These are phyloP conservation scores for Drosophila sturtevanti DNA, from an alignment of 1,140 invertebrate genomes.

Conservation along the genomic window DNA sequence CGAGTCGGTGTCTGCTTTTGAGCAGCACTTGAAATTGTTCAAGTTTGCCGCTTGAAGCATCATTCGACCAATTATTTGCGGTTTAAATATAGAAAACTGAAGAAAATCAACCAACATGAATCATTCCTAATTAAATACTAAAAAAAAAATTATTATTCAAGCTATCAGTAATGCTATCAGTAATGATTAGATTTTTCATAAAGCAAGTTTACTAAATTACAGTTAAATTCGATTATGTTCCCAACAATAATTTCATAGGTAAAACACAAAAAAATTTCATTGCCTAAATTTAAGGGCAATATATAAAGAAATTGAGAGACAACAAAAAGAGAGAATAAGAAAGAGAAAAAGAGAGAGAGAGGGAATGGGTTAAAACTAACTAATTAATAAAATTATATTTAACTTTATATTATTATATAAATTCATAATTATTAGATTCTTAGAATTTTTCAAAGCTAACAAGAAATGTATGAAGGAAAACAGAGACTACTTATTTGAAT, in stretches of 20 bases:
- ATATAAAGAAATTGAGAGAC: too few relatives aligned
- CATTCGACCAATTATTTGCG: slow-evolving; percentile 62
- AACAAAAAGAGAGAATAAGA: too few relatives aligned
- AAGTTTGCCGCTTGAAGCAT: slow-evolving; percentile 65
- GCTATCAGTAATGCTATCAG: background rate
- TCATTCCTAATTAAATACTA: slow-evolving; percentile 2
- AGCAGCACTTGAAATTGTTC: slow-evolving; percentile 59
- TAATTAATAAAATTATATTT: too few relatives aligned
- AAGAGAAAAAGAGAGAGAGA: too few relatives aligned
- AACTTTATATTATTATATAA: too few relatives aligned
- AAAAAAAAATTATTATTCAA: background rate
- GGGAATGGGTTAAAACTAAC: too few relatives aligned
- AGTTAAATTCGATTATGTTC: background rate
- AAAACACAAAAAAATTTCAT: background rate
- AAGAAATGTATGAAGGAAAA: too few relatives aligned
- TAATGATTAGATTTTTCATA: background rate
- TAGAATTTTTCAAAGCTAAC: too few relatives aligned
- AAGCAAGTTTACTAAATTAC: background rate
- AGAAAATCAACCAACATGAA: slow-evolving; percentile 6
- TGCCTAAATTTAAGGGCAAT: background rate
- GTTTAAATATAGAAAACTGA: slow-evolving; percentile 19
- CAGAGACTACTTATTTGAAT: too few relatives aligned
- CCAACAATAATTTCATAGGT: background rate
- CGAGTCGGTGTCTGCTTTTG: slow-evolving; percentile 55
- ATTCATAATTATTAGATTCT: too few relatives aligned